Conservation (phyloP, 2,113 vertebrate genomes). For the Carollia perspicillata region DNA sequence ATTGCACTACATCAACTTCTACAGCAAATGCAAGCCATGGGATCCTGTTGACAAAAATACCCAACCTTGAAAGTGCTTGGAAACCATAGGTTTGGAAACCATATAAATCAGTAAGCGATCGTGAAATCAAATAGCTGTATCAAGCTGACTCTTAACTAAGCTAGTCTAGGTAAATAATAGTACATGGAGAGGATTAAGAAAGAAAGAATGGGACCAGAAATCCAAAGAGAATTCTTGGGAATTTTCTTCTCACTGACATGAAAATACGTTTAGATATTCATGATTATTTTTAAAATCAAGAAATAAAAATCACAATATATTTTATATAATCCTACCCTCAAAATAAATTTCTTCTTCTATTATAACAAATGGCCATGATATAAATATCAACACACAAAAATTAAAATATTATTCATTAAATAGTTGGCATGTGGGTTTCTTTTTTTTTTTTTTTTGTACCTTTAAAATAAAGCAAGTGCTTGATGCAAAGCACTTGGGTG, state of each 20-base stretch:
- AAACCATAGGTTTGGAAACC: neutral
- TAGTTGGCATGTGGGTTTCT: neutral
- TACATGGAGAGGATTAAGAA: neutral
- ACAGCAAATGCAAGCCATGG: neutral
- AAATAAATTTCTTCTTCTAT: neutral
- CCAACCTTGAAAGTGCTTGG: neutral
- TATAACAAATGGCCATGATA: neutral
- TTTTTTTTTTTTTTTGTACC: neutral
- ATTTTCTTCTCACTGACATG: neutral
- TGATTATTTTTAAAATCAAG: neutral
- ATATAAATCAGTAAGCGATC: neutral
- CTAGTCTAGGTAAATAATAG: neutral
- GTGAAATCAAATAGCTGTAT: neutral
- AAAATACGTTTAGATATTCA: neutral
- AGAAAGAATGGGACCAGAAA: neutral
- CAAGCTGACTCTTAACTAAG: neutral
- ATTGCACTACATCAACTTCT: neutral
- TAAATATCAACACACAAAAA: neutral
- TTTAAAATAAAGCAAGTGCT: neutral
- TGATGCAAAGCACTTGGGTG: neutral
- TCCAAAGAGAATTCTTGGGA: neutral
- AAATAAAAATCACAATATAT: neutral
- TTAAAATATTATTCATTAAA: neutral
- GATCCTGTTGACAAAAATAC: neutral
- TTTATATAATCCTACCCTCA: neutral